Evolutionary conservation across 2,888 invertebrate species (phyloP), one percentile per base, ranked within the genome.

Genomic region (Koerneria pararmatus): DNA sequence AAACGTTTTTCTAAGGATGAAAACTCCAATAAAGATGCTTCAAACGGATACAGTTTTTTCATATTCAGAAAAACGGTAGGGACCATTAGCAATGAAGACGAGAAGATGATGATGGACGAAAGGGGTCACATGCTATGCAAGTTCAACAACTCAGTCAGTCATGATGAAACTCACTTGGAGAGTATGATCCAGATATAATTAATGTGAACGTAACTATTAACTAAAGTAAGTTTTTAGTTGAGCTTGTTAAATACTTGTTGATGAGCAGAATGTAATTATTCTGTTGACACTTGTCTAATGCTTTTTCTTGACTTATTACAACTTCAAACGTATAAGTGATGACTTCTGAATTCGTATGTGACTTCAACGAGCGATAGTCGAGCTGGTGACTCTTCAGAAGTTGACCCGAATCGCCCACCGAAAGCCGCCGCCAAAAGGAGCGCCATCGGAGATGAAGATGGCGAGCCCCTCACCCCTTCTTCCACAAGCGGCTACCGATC

Each of bases 381-480:
- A n/a, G n/a, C 32, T 27, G 22, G 57, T 41, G 27, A 24, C 32
- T 65, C 56, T 73, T 22, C 66, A 80, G 77, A 82, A 83, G 60
- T 66, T 83, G 59, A 80, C 83, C 1, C 70, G 82, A 62, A 83
- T 83, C 60, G 83, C 83, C 6, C 83, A 83, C 35, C 72, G 83
- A 4, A 83, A 83, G 62, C 82, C 82, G 6, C 82, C 82, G 19
- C 80, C 80, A 56, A 82, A 81, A 58, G 78, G 78, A 48, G 37
- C 64, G 56, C n/a, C n/a, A n/a, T 3, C 46, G 27, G 64, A 64
- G 24, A 37, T 64, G 54, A 64, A 64, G 46, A 8, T 51, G 15
- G 29, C 54, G 8, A 56, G 54, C 31, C 64, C 64, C 6, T n/a
- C 53, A 6, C 53, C n/a, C n/a, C 31, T 57, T n/a, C 65, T 8